phyloP scores from a whole-genome alignment of 2,113 vertebrate species.

The Poicephalus gulielmi region DNA sequence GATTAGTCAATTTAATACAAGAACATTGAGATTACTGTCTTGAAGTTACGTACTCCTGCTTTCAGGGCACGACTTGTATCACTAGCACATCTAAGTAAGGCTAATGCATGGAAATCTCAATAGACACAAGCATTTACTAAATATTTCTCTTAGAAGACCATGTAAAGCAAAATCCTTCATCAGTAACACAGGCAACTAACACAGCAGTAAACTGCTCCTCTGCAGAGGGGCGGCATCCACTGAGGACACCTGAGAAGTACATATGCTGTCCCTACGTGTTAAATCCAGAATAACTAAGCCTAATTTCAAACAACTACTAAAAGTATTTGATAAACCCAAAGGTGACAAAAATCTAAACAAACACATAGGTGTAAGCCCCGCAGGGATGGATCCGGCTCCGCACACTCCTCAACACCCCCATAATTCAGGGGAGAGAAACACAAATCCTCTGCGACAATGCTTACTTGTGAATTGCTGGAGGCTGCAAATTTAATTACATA shows the following conservation, averaged over 20 bases:
- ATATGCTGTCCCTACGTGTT: rapidly evolving
- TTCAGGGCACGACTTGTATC: not conserved
- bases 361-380: rapidly evolving
- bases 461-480: not conserved
- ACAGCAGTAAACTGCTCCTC: not conserved
- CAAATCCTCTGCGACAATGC: not conserved
- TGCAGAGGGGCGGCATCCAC: not conserved
- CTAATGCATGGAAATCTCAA: not conserved
- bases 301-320: not conserved
- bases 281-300: not conserved
- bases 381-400: not conserved
- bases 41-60: not conserved
- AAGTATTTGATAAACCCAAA: not conserved
- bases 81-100: not conserved
- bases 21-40: not conserved
- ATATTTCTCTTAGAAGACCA: not conserved
- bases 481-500: not conserved
- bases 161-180: not conserved
- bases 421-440: not conserved
- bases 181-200: not conserved
- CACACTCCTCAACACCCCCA: rapidly evolving
- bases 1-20: not conserved
- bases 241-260: not conserved
- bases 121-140: not conserved
- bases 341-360: not conserved